Conservation (phyloP, 2,113 vertebrate species). For the Anguilla rostrata region DNA sequence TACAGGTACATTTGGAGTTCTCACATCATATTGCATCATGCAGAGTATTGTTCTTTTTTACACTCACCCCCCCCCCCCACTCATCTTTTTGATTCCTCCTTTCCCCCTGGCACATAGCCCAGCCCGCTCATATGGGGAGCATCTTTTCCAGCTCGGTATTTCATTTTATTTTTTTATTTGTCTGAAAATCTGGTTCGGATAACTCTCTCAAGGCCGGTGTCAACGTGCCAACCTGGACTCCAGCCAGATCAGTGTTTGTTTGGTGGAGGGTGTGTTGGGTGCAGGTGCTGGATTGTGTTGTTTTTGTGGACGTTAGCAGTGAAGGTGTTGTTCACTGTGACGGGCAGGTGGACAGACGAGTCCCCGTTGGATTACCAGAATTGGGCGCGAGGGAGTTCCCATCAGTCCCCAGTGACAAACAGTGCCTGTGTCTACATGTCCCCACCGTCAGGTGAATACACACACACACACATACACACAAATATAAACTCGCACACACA, state of each 20-base stretch:
- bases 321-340: not conserved
- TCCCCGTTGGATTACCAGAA: conserved; percentile 78
- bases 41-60: no score
- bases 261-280: not conserved
- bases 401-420: conserved; percentile 39
- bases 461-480: not conserved
- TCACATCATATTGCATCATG: not conserved
- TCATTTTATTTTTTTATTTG: no score
- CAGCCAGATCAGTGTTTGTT: no score
- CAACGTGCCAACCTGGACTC: no score
- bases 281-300: conserved; percentile 14
- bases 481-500: not conserved
- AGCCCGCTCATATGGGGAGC: no score
- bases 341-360: conserved; percentile 80
- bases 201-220: no score
- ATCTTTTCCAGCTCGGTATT: no score
- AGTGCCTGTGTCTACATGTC: conserved; percentile 80
- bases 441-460: conserved; percentile 75
- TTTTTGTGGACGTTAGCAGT: conserved; percentile 13
- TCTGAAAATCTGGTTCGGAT: no score
- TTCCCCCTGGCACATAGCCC: no score
- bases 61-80: no score
- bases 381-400: conserved; percentile 68
- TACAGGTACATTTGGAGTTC: conserved; percentile 67
- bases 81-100: no score